Evolutionary conservation across 2,888 invertebrate species (phyloP), one percentile per base, ranked within the genome.

Genomic region (Tetheella fluctuosa): DNA sequence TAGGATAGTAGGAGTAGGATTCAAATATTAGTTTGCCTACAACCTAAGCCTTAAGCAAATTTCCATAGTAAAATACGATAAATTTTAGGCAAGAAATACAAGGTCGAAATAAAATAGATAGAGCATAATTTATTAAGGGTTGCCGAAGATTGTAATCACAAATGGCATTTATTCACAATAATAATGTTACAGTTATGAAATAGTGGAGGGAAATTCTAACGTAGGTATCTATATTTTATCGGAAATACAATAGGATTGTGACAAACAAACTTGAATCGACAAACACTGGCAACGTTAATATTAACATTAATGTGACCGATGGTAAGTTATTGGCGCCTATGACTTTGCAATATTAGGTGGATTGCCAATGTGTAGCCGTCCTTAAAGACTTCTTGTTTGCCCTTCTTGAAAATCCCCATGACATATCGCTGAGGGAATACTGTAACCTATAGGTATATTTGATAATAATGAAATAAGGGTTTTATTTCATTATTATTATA

Each of bases 101-200:
- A 65, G 65, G 65, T 59, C 60, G 57, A 64, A 68, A 64, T 69
- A 70, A 76, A 74, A 66, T 68, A 67, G 64, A 70, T 67, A 70
- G 64, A 64, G 64, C 52, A 58, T 65, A 59, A 76, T 73, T 73
- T 76, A 74, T 73, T 67, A 37, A 70, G 68, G 65, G 60, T 62
- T 30, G 64, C 57, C 17, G 23, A 60, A 75, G 75, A 75, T 73
- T 68, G 65, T 68, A 70, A 75, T 74, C 71, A n/a, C n/a, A 65
- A 64, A 59, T 55, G 59, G 57, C 7, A 48, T 12, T 61, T 67
- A 64, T 70, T 70, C 64, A 62, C 61, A 59, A 56, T 57, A 37
- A 39, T 62, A 61, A 63, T 48, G 48, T 48, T 20, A 48, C 10
- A 34, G 48, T 10, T 20, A 48, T 34, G 55, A 55, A 37, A 55